A percentile compares a stretch with the other conserved stretches of the same genome.
These are phyloP conservation scores for Thumatha senex DNA, from an alignment of 2,888 invertebrate species.

Conservation along the genomic window DNA sequence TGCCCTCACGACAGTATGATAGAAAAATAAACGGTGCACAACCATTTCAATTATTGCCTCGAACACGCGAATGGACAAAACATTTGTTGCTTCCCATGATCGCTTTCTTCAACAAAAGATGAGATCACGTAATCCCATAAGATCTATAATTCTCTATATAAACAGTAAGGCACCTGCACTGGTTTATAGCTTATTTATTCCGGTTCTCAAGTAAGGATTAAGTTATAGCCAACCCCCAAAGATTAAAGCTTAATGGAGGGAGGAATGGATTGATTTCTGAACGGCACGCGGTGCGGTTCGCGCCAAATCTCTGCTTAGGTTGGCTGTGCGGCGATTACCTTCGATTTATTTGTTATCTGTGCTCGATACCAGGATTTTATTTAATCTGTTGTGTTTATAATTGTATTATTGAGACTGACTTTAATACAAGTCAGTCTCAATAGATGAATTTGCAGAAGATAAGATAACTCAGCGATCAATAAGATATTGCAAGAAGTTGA, in stretches of 20 bases:
- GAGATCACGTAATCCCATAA: constrained; percentile 46
- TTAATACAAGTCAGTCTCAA: background rate
- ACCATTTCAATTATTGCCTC: constrained; percentile 71
- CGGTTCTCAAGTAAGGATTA: constrained; percentile 77
- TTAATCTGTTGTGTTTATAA: constrained; percentile 23
- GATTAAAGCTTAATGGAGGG: constrained; percentile 80
- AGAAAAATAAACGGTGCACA: constrained; percentile 56
- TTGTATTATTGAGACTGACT: constrained; percentile 11
- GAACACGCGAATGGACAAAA: constrained; percentile 59
- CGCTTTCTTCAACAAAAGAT: constrained; percentile 41
- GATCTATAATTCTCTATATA: constrained; percentile 59
- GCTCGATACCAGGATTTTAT: constrained; percentile 21
- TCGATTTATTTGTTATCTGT: constrained; percentile 42
- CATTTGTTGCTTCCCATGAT: constrained; percentile 73
- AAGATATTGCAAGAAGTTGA: background rate
- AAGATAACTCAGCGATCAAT: background rate
- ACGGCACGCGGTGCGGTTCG: constrained; percentile 63
- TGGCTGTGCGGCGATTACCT: constrained; percentile 39
- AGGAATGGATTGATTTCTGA: constrained; percentile 79
- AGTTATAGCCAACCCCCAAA: constrained; percentile 80
- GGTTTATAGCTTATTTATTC: constrained; percentile 82
- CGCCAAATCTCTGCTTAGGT: constrained; percentile 57
- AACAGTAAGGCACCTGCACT: constrained; percentile 74
- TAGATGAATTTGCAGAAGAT: background rate
- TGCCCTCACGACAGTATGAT: constrained; percentile 56